phyloP scores from a whole-genome alignment of 2,113 vertebrate genomes.

The Platichthys stellatus region DNA sequence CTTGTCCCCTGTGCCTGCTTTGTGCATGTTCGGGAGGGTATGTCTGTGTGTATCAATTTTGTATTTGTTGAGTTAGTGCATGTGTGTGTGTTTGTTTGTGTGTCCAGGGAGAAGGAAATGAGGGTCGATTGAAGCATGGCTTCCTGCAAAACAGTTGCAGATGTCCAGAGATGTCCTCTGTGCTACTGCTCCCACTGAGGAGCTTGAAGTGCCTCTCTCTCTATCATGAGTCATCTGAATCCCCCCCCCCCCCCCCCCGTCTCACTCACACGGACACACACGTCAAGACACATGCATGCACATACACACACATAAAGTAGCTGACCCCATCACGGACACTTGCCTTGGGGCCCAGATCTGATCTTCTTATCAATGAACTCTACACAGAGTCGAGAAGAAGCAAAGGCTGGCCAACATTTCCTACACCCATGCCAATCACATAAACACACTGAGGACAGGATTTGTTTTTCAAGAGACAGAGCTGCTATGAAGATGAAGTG shows the following conservation, averaged over 20 bases:
- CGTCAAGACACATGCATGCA: slow-evolving; percentile 40
- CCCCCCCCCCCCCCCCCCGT: not conserved
- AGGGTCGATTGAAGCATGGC: slow-evolving; percentile 48
- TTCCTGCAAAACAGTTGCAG: slow-evolving; percentile 76
- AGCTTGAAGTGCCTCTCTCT: slow-evolving; percentile 72
- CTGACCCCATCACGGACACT: not conserved
- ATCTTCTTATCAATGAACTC: slow-evolving; percentile 53
- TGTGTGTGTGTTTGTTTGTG: slow-evolving; percentile 8
- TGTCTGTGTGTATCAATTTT: slow-evolving; percentile 63
- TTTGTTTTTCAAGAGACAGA: slow-evolving; percentile 30
- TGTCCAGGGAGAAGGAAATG: slow-evolving; percentile 56
- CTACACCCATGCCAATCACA: not conserved
- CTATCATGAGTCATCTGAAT: slow-evolving; percentile 14
- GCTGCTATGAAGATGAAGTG: slow-evolving; percentile 20
- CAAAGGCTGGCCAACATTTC: slow-evolving; percentile 29
- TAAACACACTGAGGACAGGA: not conserved
- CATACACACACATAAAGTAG: slow-evolving; percentile 31
- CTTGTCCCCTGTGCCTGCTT: slow-evolving; percentile 81
- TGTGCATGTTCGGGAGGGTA: slow-evolving; percentile 73
- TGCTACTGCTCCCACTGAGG: slow-evolving; percentile 59
- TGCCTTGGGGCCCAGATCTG: slow-evolving; percentile 35
- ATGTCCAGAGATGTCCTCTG: slow-evolving; percentile 74
- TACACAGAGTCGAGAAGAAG: slow-evolving; percentile 28
- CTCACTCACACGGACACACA: slow-evolving; percentile 3
- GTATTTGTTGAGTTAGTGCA: slow-evolving; percentile 58